Evolutionary conservation across 2,797 vertebrate species (phyloP).

Genomic region (Catharus ustulatus): DNA sequence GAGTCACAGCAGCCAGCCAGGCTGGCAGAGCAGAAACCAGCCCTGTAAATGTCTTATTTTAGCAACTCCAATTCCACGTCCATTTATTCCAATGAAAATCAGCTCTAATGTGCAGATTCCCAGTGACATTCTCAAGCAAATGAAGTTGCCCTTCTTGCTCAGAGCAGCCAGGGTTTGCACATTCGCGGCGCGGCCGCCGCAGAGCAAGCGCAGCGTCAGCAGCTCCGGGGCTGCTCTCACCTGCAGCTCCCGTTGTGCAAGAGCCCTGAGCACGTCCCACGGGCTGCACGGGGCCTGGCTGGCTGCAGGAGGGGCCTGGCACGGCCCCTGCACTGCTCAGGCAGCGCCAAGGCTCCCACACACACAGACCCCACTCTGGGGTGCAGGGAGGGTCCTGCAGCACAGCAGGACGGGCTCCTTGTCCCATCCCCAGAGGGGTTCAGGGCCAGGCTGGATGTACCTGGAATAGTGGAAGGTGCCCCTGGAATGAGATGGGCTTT

Average conservation of each 20-base stretch:
- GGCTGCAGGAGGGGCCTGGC: not conserved
- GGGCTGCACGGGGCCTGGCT: not conserved
- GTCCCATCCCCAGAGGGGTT: not conserved
- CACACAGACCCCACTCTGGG: not conserved
- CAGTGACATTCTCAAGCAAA: slow-evolving; percentile 12
- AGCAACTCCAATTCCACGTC: not conserved
- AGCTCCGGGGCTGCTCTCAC: not conserved
- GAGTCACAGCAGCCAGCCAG: not conserved
- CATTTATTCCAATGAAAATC: not conserved
- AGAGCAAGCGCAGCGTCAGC: slow-evolving; percentile 5
- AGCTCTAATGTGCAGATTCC: not conserved
- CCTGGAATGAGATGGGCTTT: not conserved
- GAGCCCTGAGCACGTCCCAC: not conserved
- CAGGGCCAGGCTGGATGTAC: not conserved
- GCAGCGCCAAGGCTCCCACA: not conserved
- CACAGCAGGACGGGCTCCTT: not conserved
- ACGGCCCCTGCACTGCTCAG: not conserved
- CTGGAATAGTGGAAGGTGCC: not conserved
- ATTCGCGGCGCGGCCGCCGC: not conserved
- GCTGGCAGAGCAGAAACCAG: not conserved
- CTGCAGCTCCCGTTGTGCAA: slow-evolving; percentile 27
- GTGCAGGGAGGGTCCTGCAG: not conserved
- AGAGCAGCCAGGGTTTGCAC: not conserved
- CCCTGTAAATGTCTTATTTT: not conserved
- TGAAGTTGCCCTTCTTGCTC: slow-evolving; percentile 28